Conservation (phyloP, 2,113 vertebrate species). For the Rafetus swinhoei region DNA sequence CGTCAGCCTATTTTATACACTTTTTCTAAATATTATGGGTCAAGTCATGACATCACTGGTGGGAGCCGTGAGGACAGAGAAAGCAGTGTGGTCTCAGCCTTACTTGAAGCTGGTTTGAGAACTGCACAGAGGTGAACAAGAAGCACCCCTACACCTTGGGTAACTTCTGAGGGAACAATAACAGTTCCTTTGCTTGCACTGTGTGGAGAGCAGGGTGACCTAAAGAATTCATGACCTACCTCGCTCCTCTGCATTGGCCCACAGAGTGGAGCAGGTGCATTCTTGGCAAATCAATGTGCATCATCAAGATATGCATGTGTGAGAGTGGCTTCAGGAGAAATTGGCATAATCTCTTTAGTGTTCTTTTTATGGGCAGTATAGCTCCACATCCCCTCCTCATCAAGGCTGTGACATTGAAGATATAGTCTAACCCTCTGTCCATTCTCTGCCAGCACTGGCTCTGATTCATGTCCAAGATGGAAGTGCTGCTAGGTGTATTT, state of each 20-base stretch:
- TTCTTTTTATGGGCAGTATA: neutral
- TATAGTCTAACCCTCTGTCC: neutral
- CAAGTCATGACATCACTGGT: neutral
- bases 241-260: neutral
- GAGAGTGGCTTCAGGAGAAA: neutral
- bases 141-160: neutral
- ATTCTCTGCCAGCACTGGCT: fast-evolving
- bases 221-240: no score
- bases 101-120: neutral
- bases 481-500: fast-evolving
- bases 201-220: neutral
- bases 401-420: neutral
- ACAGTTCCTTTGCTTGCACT: neutral
- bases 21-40: neutral
- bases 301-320: neutral
- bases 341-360: neutral
- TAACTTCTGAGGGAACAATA: neutral
- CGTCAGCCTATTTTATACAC: neutral
- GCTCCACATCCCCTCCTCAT: fast-evolving
- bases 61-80: neutral
- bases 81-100: neutral
- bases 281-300: neutral
- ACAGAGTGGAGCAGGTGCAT: fast-evolving
- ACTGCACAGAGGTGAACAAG: neutral
- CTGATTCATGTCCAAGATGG: neutral